Conservation (phyloP, 2,888 invertebrate genomes). For the Drosophila subquinaria region DNA sequence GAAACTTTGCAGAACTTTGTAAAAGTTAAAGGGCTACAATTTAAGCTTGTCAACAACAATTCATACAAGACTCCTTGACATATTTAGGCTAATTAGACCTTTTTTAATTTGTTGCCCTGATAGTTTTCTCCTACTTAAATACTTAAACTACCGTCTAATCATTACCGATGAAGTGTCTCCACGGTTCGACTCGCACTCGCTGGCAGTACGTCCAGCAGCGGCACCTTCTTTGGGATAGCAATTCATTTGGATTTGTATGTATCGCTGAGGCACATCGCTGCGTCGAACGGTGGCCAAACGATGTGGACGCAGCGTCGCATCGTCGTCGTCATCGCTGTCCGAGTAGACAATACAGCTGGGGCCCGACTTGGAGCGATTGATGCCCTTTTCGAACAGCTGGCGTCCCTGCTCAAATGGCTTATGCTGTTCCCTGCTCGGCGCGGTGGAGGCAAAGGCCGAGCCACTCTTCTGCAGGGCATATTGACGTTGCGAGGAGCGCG, state of each 20-base stretch:
- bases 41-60: not conserved
- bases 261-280: conserved; percentile 83
- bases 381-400: conserved; percentile 83
- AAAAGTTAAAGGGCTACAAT: no score
- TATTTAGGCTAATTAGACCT: no score
- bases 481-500: conserved; percentile 74
- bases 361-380: conserved; percentile 86
- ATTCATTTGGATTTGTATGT: conserved; percentile 85
- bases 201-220: conserved; percentile 14
- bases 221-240: conserved; percentile 83
- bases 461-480: conserved; percentile 85
- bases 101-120: not conserved
- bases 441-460: conserved; percentile 74
- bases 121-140: no score
- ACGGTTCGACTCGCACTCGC: conserved; percentile 77
- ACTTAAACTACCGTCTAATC: not conserved
- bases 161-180: conserved; percentile 75
- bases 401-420: conserved; percentile 70
- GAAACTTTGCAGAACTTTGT: no score
- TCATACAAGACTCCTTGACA: not conserved
- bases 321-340: conserved; percentile 83
- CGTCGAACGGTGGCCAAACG: conserved; percentile 83
- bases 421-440: conserved; percentile 55
- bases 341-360: conserved; percentile 85
- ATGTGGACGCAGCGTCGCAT: conserved; percentile 81